Conservation (phyloP, 2,797 vertebrate genomes). For the Enteromius viviparus region DNA sequence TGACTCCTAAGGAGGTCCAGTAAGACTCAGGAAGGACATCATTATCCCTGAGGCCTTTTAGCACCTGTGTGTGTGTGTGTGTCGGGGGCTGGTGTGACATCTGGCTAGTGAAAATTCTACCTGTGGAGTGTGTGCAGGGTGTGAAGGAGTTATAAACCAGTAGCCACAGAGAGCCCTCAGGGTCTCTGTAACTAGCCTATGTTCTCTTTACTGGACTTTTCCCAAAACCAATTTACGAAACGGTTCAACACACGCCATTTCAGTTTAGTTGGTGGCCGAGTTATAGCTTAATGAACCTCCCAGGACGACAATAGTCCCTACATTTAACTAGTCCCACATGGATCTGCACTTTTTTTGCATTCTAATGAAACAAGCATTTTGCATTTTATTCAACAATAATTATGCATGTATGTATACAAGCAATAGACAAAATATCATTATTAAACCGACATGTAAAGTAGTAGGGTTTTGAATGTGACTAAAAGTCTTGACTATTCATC, state of each 20-base stretch:
- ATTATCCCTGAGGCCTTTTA: conserved; percentile 64
- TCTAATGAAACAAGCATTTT: background rate
- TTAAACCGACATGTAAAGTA: background rate
- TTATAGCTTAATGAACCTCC: conserved; percentile 40
- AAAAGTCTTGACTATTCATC: background rate
- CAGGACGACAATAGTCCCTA: conserved; percentile 11
- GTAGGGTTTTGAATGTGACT: background rate
- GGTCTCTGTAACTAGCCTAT: conserved; percentile 17
- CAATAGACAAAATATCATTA: background rate
- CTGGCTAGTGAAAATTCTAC: conserved; percentile 48
- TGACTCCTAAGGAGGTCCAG: conserved; percentile 64
- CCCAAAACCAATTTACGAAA: conserved; percentile 28
- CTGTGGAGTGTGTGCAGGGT: conserved; percentile 40
- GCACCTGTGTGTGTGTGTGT: conserved; percentile 64
- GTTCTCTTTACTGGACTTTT: background rate
- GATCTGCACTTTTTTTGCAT: background rate
- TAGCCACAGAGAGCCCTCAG: background rate
- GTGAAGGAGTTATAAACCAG: conserved; percentile 25
- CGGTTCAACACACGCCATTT: conserved; percentile 6
- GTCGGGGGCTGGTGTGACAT: conserved; percentile 33
- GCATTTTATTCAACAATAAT: background rate
- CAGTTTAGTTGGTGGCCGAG: conserved; percentile 13
- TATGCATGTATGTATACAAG: background rate
- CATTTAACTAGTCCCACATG: background rate
- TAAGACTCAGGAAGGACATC: conserved; percentile 68